phyloP scores from a whole-genome alignment of 2,113 vertebrate species.

The Daphoenositta chrysoptera region DNA sequence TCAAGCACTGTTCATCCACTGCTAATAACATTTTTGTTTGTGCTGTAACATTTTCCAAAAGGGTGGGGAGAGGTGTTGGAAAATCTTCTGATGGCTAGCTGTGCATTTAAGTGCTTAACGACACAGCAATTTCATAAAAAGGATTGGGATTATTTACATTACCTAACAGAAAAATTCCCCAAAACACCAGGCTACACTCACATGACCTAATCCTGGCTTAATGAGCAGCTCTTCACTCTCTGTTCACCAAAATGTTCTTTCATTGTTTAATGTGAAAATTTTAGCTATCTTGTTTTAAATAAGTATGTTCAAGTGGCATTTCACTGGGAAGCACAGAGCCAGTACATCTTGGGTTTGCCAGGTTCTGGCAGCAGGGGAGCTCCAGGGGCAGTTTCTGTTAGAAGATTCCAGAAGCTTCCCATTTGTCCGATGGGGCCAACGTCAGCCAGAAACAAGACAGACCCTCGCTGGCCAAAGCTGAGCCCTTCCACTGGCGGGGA shows the following conservation, averaged over 20 bases:
- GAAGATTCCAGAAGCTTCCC: background rate
- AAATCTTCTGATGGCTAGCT: background rate
- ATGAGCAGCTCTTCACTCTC: background rate
- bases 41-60: background rate
- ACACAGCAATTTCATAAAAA: background rate
- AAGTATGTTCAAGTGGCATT: background rate
- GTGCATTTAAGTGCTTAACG: background rate
- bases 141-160: background rate
- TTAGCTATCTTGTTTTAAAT: background rate
- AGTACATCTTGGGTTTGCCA: background rate
- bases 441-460: background rate
- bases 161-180: background rate
- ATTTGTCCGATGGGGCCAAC: rapidly evolving
- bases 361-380: background rate
- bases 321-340: background rate
- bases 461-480: rapidly evolving
- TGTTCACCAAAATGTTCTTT: background rate
- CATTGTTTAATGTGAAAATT: background rate
- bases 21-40: background rate
- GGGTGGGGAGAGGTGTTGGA: background rate
- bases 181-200: background rate
- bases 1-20: background rate
- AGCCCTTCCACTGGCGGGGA: background rate
- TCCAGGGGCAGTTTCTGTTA: background rate
- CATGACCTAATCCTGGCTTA: background rate